Evolutionary conservation across 2,113 vertebrate genomes (phyloP), one percentile per base, ranked within the genome.

Genomic region (Gallinago undulata): DNA sequence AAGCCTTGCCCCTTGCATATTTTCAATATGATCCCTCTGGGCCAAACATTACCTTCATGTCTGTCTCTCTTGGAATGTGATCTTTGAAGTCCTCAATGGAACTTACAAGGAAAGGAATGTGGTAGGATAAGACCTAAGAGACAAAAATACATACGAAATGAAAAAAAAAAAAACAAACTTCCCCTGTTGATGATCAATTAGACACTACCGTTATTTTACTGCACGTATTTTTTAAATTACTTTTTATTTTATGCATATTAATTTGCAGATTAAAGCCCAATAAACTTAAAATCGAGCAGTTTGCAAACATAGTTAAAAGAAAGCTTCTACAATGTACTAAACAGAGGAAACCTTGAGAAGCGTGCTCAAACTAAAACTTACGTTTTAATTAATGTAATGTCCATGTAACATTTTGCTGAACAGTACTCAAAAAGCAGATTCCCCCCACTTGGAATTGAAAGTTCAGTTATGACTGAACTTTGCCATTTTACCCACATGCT

Each of bases 41-140:
- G 76, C 33, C 88, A 77, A 83, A 62, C 60, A 45, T 95, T 98
- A 99, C 99, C 99, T 99, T 99, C 99, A 99, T 99, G 97, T 99
- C 99, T 2, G 99, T 99, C 97, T 99, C 99, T 92, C 99, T 98
- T 95, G 99, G 99, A 98, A 99, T 99, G 98, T 99, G 99, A 97
- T 99, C 99, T 96, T 99, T 99, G 90, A 99, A 99, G 93, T 99
- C 99, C 96, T 99, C 99, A 55, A 99, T 99, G 39, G 99, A 99
- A 97, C 99, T 99, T 96, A 99, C 99, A 97, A 99, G 98, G 97
- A 99, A 99, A 89, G 99, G 99, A 98, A 99, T 99, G 96, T 99
- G 99, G 97, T 99, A 99, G 72, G 99, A 99, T 87, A 99, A 98
- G 68, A 99, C 99, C 99, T 99, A 94, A 60, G 50, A 84, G 51